Evolutionary conservation across 2,113 vertebrate species (phyloP).

Genomic region (Dipodomys spectabilis): DNA sequence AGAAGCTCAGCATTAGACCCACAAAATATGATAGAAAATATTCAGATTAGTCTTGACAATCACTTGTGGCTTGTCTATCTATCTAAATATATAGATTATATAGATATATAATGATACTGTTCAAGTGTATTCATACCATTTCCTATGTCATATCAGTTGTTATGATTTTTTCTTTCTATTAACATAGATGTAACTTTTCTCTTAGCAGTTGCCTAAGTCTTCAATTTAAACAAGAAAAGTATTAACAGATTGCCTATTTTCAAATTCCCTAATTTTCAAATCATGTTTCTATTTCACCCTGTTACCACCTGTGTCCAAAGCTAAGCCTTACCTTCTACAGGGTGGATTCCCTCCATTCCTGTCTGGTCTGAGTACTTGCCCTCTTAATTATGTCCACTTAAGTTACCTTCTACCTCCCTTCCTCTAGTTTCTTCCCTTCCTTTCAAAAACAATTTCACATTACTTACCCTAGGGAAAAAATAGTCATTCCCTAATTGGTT

Average conservation of each 20-base stretch:
- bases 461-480: slow-evolving; percentile 55
- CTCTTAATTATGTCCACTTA: slow-evolving; percentile 11
- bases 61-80: not conserved
- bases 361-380: slow-evolving; percentile 37
- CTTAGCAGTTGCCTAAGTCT: not conserved
- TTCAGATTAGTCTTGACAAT: not conserved
- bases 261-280: not conserved
- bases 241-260: not conserved
- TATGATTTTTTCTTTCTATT: not conserved
- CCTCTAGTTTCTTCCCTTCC: slow-evolving; percentile 41
- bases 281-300: not conserved
- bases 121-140: not conserved
- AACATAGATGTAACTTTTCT: not conserved
- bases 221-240: slow-evolving; percentile 41
- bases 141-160: not conserved
- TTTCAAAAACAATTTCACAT: slow-evolving; percentile 60
- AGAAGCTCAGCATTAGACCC: not conserved
- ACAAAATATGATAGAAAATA: not conserved
- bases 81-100: too few relatives aligned
- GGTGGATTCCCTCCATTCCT: slow-evolving; percentile 59
- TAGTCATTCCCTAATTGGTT: slow-evolving; percentile 9
- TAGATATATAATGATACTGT: too few relatives aligned
- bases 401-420: not conserved
- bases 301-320: not conserved
- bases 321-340: not conserved